These are phyloP conservation scores for Perdita meconis DNA, from an alignment of 2,888 invertebrate species.

Conservation along the genomic window DNA sequence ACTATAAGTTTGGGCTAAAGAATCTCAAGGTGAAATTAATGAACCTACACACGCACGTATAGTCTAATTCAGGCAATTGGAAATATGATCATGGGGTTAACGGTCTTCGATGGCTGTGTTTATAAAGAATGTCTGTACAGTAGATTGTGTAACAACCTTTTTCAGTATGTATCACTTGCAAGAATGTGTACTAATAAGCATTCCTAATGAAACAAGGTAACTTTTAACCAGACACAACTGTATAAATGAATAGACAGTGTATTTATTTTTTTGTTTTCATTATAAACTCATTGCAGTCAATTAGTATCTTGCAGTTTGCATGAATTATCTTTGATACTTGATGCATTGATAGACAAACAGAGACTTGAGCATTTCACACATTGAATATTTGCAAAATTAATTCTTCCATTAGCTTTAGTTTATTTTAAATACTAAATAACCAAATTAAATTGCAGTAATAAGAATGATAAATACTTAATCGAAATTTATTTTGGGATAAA, in stretches of 20 bases:
- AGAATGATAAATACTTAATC: too few relatives aligned
- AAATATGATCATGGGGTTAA: slow-evolving; percentile 36
- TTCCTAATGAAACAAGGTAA: not conserved
- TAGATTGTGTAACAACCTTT: not conserved
- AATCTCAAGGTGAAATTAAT: slow-evolving; percentile 52
- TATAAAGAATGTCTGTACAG: not conserved
- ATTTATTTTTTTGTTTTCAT: too few relatives aligned
- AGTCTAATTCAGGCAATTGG: slow-evolving; percentile 36
- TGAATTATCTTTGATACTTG: not conserved
- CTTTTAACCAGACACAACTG: not conserved
- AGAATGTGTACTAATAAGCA: not conserved
- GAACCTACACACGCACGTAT: not conserved
- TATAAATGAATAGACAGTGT: not conserved
- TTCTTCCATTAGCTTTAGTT: not conserved
- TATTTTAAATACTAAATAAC: too few relatives aligned
- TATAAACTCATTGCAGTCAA: too few relatives aligned
- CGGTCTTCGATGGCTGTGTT: not conserved
- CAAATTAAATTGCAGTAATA: too few relatives aligned
- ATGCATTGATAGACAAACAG: not conserved
- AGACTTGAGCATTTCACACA: not conserved
- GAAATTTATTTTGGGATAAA: too few relatives aligned
- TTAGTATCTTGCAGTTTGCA: too few relatives aligned
- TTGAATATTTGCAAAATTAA: not conserved
- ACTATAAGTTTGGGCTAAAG: slow-evolving; percentile 7
- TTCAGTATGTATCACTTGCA: not conserved